Evolutionary conservation across 2,888 invertebrate genomes (phyloP).

Genomic region (Priapulus caudatus): DNA sequence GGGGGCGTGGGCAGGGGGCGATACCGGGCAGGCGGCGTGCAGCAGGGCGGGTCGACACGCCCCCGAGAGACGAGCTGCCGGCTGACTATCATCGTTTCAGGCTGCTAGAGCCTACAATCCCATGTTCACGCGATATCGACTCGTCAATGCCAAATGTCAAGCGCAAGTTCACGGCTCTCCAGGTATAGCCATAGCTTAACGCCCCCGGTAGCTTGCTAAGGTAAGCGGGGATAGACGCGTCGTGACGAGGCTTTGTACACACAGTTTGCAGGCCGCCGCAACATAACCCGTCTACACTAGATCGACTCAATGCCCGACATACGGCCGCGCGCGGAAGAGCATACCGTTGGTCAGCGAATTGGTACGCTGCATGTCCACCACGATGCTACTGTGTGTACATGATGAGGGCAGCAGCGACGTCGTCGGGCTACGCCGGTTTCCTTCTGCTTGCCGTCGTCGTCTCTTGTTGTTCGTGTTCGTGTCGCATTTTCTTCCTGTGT

Average conservation of each 20-base stretch:
- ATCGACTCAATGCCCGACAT: conserved; percentile 99
- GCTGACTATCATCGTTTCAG: neutral
- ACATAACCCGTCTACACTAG: conserved; percentile 90
- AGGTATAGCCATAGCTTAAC: too few species aligned
- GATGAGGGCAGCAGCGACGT: too few species aligned
- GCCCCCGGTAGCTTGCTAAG: too few species aligned
- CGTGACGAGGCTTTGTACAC: too few species aligned
- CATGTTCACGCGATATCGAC: neutral
- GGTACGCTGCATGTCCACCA: conserved; percentile 58
- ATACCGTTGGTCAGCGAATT: conserved; percentile 96
- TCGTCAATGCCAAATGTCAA: neutral
- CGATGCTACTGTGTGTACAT: too few species aligned
- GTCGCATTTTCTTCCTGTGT: conserved; percentile 32
- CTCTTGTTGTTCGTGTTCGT: conserved; percentile 45
- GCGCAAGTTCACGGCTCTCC: neutral
- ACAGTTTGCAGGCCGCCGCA: conserved; percentile 53
- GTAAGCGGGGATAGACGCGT: too few species aligned
- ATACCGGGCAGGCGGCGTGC: too few species aligned
- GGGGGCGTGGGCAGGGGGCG: too few species aligned
- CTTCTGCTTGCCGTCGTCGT: conserved; percentile 29
- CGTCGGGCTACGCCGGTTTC: conserved; percentile 40
- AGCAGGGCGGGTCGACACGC: too few species aligned
- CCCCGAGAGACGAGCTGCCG: too few species aligned
- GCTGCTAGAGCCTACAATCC: neutral
- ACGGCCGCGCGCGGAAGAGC: conserved; percentile 77